Conservation (phyloP, 2,888 invertebrate genomes). For the Endotricha flammealis region DNA sequence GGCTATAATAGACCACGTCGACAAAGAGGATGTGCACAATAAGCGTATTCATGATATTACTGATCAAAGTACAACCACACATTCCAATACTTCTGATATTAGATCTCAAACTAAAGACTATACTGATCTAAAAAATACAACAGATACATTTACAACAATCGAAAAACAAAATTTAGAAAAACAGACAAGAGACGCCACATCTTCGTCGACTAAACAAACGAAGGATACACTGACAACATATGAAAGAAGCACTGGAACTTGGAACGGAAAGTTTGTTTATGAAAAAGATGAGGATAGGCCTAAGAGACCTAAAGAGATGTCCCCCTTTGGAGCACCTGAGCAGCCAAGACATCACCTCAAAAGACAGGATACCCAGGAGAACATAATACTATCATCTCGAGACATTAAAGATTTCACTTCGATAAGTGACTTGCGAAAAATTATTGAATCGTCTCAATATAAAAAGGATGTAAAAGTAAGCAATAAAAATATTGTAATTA, state of each 20-base stretch:
- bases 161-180: conserved; percentile 72
- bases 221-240: conserved; percentile 66
- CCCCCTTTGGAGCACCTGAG: conserved; percentile 63
- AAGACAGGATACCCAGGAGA: conserved; percentile 70
- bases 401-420: conserved; percentile 73
- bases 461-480: conserved; percentile 68
- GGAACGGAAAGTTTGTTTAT: conserved; percentile 78
- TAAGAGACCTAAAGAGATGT: conserved; percentile 58
- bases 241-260: conserved; percentile 69
- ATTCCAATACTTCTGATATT: conserved; percentile 40
- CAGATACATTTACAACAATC: conserved; percentile 58
- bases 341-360: conserved; percentile 63
- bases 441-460: conserved; percentile 61
- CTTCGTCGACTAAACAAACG: conserved; percentile 44
- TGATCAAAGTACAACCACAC: conserved; percentile 37
- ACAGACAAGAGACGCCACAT: conserved; percentile 63
- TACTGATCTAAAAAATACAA: conserved; percentile 47
- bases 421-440: conserved; percentile 66
- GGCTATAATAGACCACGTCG: conserved; percentile 54
- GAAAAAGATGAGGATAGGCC: conserved; percentile 69
- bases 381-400: conserved; percentile 67
- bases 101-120: conserved; percentile 39
- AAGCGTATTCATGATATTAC: conserved; percentile 40
- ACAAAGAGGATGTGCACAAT: conserved; percentile 41
- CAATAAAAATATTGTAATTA: conserved; percentile 68